Conservation (phyloP, 2,797 vertebrate species). For the Cynopterus sphinx region DNA sequence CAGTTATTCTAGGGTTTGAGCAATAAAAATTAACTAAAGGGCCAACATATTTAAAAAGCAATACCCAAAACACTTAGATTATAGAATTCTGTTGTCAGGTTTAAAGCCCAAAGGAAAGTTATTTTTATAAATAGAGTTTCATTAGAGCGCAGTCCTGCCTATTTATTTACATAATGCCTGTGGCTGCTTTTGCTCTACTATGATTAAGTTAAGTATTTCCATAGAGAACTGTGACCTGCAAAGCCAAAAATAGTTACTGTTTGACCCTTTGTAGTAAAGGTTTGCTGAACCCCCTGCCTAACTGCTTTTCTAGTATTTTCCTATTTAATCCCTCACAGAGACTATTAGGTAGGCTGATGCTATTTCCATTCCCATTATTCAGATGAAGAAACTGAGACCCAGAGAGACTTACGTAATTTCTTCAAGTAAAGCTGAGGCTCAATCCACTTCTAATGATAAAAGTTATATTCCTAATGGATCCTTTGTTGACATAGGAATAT, state of each 20-base stretch:
- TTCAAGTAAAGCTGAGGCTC: neutral
- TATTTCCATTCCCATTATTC: neutral
- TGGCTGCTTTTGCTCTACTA: neutral
- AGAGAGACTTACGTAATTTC: neutral
- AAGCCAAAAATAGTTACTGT: neutral
- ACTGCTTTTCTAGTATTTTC: neutral
- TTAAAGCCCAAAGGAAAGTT: neutral
- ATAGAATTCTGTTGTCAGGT: neutral
- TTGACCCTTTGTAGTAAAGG: neutral
- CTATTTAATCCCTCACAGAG: neutral
- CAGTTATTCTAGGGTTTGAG: conserved; percentile 6
- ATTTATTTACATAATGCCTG: neutral
- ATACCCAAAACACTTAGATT: neutral
- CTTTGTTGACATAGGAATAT: no score
- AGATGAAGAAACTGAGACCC: neutral
- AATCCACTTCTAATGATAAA: neutral
- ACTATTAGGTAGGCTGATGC: neutral
- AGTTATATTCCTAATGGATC: neutral
- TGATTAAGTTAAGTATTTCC: neutral
- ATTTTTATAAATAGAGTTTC: neutral
- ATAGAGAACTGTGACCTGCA: neutral
- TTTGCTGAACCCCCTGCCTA: neutral
- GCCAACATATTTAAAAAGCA: conserved; percentile 8
- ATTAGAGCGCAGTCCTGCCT: neutral
- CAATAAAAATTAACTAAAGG: conserved; percentile 60